phyloP scores from a whole-genome alignment of 2,113 vertebrate genomes.

The Procavia capensis region DNA sequence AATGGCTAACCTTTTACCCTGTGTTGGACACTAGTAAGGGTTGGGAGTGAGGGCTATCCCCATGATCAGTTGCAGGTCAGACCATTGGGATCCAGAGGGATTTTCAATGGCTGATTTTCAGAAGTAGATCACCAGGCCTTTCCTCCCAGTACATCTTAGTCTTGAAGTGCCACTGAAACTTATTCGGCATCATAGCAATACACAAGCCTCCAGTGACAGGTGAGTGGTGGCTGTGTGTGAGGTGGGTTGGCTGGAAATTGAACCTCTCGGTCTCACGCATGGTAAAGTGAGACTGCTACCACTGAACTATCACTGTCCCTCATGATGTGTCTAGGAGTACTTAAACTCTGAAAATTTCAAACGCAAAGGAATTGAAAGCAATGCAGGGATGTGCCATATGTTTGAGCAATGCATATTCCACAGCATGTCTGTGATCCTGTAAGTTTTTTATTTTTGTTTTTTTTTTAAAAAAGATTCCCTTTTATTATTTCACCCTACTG shows the following conservation, averaged over 20 bases:
- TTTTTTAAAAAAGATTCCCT: too few relatives aligned
- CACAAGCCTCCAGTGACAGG: background rate
- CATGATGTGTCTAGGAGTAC: background rate
- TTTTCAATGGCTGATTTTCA: background rate
- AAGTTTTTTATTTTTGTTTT: too few relatives aligned
- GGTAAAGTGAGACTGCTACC: background rate
- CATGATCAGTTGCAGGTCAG: background rate
- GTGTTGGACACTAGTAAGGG: background rate
- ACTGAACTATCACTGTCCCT: background rate
- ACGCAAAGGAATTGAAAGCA: background rate
- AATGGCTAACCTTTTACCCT: background rate
- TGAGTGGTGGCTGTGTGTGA: background rate
- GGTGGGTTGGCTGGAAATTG: background rate
- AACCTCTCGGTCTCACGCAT: background rate
- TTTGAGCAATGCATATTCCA: too few relatives aligned
- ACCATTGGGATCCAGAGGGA: background rate
- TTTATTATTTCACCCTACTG: too few relatives aligned
- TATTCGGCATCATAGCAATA: background rate
- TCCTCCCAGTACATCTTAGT: background rate
- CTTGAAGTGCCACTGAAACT: background rate
- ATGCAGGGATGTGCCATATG: too few relatives aligned
- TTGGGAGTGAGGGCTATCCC: background rate
- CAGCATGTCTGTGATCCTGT: too few relatives aligned
- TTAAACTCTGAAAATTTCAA: slow-evolving; percentile 44
- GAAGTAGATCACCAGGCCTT: background rate